Evolutionary conservation across 2,113 vertebrate genomes (phyloP), one percentile per base, ranked within the genome.

Genomic region (Pristiophorus japonicus): DNA sequence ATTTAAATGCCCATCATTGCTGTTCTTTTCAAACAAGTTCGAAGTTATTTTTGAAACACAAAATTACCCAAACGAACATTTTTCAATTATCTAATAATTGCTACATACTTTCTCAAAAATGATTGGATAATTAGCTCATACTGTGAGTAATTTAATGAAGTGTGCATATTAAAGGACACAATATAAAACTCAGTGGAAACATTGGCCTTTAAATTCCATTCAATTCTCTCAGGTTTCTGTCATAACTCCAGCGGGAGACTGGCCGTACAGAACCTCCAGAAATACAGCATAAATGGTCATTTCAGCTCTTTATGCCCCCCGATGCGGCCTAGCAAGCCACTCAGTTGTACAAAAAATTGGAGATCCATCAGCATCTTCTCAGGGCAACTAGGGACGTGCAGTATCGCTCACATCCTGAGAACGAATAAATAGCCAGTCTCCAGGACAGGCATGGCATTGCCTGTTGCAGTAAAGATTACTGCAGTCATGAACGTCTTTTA

Each of bases 81-180:
- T 20, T 81, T 45, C 88, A 92, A 92, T 65, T 42, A 81, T 81
- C 78, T 81, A 38, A 38, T 63, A 92, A 92, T 92, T 20, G 55
- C 62, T 63, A 92, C 88, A 38, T 63, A 65, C 88, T 92, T n/a
- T 10, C 27, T 38, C n/a, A 18, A 92, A 92, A 92, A 92, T 92
- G 22, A 92, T 92, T 91, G n/a, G 38, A 62, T 63, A 63, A 63
- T 91, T 62, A 90, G 51, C 51, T n/a, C 88, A 91, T 63, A 0
- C 7, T 12, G 38, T 91, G 34, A n/a, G 24, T 91, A 62, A 63
- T 91, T n/a, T 90, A 27, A 87, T 87, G 45, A 51, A 51, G 24
- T 20, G 38, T 27, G 22, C 27, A 55, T 16, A 90, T 90, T 88
- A 90, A 34, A 55, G 51, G 5, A 34, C 87, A 16, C 10, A 90